Evolutionary conservation across 2,888 invertebrate species (phyloP).

Genomic region (Limenitis camilla): DNA sequence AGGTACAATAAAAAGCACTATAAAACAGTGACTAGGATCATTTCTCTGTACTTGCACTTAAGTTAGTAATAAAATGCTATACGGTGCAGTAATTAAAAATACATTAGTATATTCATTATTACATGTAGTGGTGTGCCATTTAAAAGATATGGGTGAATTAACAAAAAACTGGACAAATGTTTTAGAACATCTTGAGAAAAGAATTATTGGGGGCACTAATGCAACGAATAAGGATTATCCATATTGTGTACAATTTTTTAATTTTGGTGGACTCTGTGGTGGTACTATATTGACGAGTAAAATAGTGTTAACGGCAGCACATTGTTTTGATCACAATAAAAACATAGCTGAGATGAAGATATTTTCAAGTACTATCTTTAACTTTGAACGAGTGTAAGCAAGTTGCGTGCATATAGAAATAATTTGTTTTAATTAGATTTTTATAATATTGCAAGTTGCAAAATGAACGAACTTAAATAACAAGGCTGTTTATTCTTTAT

Average conservation of each 20-base stretch:
- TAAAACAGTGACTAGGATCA: neutral
- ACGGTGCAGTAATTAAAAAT: constrained; percentile 12
- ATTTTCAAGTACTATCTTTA: constrained; percentile 31
- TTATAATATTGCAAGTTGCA: too few species aligned
- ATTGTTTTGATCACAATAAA: constrained; percentile 37
- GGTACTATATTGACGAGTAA: constrained; percentile 35
- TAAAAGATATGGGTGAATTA: constrained; percentile 34
- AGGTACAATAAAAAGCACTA: neutral
- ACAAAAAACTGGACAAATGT: constrained; percentile 21
- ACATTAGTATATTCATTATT: constrained; percentile 10
- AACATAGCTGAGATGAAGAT: constrained; percentile 37
- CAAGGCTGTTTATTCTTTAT: too few species aligned
- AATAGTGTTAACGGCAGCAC: constrained; percentile 38
- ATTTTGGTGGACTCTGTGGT: constrained; percentile 34
- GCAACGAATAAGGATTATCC: constrained; percentile 29
- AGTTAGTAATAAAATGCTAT: constrained; percentile 21
- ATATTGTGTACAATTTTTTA: constrained; percentile 35
- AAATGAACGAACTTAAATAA: too few species aligned
- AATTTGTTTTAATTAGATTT: too few species aligned
- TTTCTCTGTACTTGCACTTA: constrained; percentile 5
- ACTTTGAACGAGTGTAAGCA: neutral
- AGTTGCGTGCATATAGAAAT: too few species aligned
- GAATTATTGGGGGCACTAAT: constrained; percentile 31
- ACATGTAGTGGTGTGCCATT: constrained; percentile 24
- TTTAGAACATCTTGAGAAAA: constrained; percentile 18